Base-by-base conservation (phyloP, 2,113 vertebrate genomes). In the Carollia perspicillata region DNA sequence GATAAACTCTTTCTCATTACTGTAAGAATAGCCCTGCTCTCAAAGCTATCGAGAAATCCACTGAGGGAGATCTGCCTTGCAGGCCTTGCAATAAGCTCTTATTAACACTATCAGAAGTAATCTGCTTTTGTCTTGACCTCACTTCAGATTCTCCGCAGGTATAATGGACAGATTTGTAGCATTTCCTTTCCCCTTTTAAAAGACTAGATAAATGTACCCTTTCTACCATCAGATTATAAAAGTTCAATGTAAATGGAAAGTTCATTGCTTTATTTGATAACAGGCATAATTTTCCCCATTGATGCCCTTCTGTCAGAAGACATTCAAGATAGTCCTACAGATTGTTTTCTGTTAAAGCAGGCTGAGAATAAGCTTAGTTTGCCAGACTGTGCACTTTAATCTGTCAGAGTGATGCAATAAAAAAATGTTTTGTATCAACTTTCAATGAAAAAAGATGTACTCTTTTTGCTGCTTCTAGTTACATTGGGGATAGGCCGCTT, bases 111-210 rank as follows among this genome's bases (percentile, higher is more conserved):
- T 97, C 96, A 94, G 96, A 94, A 84, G 69, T 97, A 96, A 97
- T 97, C 96, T 97, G 83, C 88, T 97, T 97, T 97, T 98, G 90
- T 96, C 95, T 96, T 97, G 97, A 97, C 96, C 96, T 98, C 78
- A 85, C 95, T 97, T 97, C 95, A 96, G 96, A 96, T 91, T 97
- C 94, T 95, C 8, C 8, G 95, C 85, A 93, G 96, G 97, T 95
- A 95, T 98, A 97, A 97, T 97, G 77, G 95, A 94, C 78, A 93
- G 89, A 96, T 97, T 96, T 95, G 96, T 88, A 96, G 75, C 8
- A 47, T 95, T 97, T 89, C 91, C 44, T 95, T 97, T 96, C 93
- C 26, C 33, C 13, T 95, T 95, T 95, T 72, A 95, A 96, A 97
- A 97, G 90, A 93, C 89, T 88, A 96, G 96, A 94, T 97, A 97